A percentile compares a stretch with the other conserved stretches of the same genome.
phyloP scores from a whole-genome alignment of 2,113 vertebrate species.

The Etia nguti region DNA sequence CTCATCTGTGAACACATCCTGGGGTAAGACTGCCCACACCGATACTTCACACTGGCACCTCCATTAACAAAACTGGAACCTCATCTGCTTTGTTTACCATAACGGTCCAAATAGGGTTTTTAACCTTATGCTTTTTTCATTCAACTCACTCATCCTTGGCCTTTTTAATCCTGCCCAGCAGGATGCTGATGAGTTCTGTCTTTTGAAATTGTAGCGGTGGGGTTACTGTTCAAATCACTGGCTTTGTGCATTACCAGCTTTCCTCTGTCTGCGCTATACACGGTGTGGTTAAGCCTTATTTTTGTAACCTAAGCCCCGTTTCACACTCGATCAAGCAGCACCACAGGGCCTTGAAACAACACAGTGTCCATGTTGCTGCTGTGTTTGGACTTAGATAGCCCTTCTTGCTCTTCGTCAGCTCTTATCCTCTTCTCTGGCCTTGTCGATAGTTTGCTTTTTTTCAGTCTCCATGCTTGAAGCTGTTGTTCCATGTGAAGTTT shows the following conservation, averaged over 20 bases:
- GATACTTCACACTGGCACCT: not conserved
- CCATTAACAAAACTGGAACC: not conserved
- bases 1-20: constrained; percentile 87
- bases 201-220: not conserved
- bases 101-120: not conserved
- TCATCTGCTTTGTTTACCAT: not conserved
- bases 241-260: not conserved
- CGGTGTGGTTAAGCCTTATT: constrained; percentile 10
- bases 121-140: not conserved
- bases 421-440: not conserved
- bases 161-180: not conserved
- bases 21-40: constrained; percentile 75
- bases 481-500: not conserved
- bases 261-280: not conserved
- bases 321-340: constrained; percentile 13
- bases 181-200: not conserved
- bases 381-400: not conserved
- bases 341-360: not conserved
- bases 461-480: not conserved
- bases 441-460: rapidly evolving
- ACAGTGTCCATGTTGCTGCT: not conserved
- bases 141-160: not conserved
- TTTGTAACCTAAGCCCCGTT: constrained; percentile 7
- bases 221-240: not conserved
- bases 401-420: not conserved